Evolutionary conservation across 2,888 invertebrate genomes (phyloP).

Genomic region (Hyposoter didymator): DNA sequence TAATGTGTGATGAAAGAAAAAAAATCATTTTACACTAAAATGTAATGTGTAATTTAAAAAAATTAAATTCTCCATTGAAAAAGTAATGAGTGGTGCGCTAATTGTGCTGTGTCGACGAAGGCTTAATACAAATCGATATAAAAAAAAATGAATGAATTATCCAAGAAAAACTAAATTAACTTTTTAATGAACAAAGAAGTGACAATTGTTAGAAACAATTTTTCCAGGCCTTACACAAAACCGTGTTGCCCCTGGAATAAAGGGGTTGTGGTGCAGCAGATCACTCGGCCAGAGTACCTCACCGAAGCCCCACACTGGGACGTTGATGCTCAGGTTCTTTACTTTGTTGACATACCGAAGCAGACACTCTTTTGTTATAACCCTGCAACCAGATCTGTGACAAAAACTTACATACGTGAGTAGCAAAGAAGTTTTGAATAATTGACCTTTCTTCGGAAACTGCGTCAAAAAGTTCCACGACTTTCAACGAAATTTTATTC

Average conservation of each 20-base stretch:
- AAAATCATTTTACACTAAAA: no score
- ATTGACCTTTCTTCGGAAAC: not conserved
- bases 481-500: no score
- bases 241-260: conserved; percentile 27
- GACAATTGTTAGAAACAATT: not conserved
- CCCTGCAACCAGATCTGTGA: conserved; percentile 84
- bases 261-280: conserved; percentile 62
- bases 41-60: no score
- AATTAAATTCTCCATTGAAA: no score
- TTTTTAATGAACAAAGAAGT: not conserved
- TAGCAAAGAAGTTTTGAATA: conserved; percentile 28
- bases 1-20: no score
- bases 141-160: not conserved
- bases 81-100: no score
- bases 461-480: no score
- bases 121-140: no score
- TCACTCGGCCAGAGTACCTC: conserved; percentile 81
- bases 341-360: conserved; percentile 87
- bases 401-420: conserved; percentile 73
- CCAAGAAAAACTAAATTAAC: not conserved
- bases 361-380: conserved; percentile 86
- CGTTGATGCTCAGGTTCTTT: conserved; percentile 85
- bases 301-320: conserved; percentile 89
- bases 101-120: no score
- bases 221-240: conserved; percentile 35